phyloP scores from a whole-genome alignment of 1,140 invertebrate species.

The Gyrodactylus salaris region DNA sequence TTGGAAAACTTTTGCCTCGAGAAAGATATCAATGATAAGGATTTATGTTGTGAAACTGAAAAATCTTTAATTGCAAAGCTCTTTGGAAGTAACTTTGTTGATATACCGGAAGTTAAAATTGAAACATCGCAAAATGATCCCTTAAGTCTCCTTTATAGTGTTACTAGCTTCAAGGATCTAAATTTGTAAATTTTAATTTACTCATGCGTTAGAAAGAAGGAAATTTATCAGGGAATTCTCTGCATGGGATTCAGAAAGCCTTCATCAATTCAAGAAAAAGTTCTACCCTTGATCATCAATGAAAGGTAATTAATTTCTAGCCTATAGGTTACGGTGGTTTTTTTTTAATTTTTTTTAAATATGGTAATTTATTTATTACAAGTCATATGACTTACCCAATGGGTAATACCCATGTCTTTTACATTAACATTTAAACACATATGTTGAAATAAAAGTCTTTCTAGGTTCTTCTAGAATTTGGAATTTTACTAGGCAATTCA shows the following conservation, averaged over 20 bases:
- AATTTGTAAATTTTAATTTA: background rate
- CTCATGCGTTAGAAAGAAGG: constrained; percentile 23
- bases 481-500: too few species aligned
- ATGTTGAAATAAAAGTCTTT: too few species aligned
- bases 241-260: constrained; percentile 81
- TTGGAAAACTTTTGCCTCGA: too few species aligned
- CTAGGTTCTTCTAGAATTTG: too few species aligned
- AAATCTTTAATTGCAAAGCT: background rate
- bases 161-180: background rate
- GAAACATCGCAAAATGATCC: background rate
- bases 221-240: constrained; percentile 62
- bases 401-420: too few species aligned
- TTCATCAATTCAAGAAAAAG: constrained; percentile 87
- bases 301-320: constrained; percentile 59
- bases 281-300: constrained; percentile 58
- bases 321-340: too few species aligned
- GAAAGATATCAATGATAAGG: too few species aligned
- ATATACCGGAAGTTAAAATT: background rate
- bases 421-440: too few species aligned
- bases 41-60: too few species aligned
- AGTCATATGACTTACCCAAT: too few species aligned
- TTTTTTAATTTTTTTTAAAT: too few species aligned
- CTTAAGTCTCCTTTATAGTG: background rate
- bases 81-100: background rate
- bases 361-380: too few species aligned